Evolutionary conservation across 1,140 invertebrate species (phyloP), one percentile per base, ranked within the genome.

Genomic region (Calliphora vicina): DNA sequence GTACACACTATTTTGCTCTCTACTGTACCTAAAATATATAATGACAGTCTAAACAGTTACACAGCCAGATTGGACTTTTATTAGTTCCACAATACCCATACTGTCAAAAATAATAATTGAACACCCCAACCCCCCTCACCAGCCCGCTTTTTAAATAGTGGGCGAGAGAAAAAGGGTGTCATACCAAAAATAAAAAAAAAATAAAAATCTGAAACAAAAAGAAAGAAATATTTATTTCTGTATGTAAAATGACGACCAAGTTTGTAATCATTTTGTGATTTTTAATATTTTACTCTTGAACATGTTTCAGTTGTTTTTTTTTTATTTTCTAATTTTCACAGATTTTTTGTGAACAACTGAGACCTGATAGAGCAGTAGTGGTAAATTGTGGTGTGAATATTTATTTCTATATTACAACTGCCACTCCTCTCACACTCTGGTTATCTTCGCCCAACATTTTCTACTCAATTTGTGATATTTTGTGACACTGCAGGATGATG

Each of bases 61-160:
- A 25, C n/a, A 27, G 74, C 74, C 23, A 45, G 74, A 78, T 78
- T 78, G 35, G 74, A 45, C 74, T 78, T 78, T 78, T 78, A 78
- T 78, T 78, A 78, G 35, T 78, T 43, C 61, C 20, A 67, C 61
- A 67, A 67, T 23, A 10, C 17, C 43, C 74, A 78, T 78, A 78
- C 20, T 43, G n/a, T 45, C 74, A 78, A 78, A 78, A 67, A 67
- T 23, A 23, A 67, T 67, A 67, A 67, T 67, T 67, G 61, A 67
- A 67, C 61, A 67, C n/a, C 61, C 61, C 15, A 20, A 67, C n/a
- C 61, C 61, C 15, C 61, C 20, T 67, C 10, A 17, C 0, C 20
- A 9, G 20, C 57, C n/a, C n/a, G n/a, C n/a, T n/a, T n/a, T n/a
- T n/a, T n/a, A n/a, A n/a, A n/a, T n/a, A n/a, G n/a, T n/a, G 23